A percentile compares a stretch with the other conserved stretches of the same genome.
Conservation (phyloP, 2,797 vertebrate genomes). For the Fratercula arctica region DNA sequence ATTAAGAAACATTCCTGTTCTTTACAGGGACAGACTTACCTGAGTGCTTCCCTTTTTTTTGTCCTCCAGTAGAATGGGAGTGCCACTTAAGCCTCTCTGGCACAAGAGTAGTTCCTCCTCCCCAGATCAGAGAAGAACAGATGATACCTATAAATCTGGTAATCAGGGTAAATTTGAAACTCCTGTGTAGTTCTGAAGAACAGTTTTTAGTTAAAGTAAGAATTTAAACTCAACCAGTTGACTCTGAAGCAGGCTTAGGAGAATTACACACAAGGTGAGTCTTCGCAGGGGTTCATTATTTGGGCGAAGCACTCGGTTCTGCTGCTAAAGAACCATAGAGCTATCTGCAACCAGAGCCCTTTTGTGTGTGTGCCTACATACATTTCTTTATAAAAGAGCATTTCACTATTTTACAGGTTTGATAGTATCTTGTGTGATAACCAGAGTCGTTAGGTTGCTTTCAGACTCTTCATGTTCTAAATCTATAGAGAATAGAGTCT, state of each 20-base stretch:
- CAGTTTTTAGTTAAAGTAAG: not conserved
- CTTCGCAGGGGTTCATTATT: not conserved
- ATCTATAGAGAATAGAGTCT: not conserved
- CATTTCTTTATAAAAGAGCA: fast-evolving
- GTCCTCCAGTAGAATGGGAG: not conserved
- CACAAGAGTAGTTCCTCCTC: not conserved
- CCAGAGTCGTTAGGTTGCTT: not conserved
- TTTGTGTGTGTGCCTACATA: not conserved
- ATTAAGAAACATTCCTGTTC: not conserved
- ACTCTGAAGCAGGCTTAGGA: not conserved
- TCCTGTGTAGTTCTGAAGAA: not conserved
- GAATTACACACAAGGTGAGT: not conserved
- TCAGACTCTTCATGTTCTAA: not conserved
- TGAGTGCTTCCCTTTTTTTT: no score
- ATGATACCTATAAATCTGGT: not conserved
- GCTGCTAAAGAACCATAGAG: not conserved
- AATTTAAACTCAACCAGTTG: not conserved
- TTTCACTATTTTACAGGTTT: fast-evolving
- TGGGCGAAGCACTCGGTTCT: not conserved
- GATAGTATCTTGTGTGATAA: not conserved
- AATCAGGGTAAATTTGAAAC: not conserved
- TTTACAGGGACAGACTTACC: not conserved
- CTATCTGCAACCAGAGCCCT: not conserved
- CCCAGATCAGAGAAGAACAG: not conserved
- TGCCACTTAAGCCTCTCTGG: not conserved